Conservation (phyloP, 2,797 vertebrate genomes). For the Odontamblyopus rebecca region DNA sequence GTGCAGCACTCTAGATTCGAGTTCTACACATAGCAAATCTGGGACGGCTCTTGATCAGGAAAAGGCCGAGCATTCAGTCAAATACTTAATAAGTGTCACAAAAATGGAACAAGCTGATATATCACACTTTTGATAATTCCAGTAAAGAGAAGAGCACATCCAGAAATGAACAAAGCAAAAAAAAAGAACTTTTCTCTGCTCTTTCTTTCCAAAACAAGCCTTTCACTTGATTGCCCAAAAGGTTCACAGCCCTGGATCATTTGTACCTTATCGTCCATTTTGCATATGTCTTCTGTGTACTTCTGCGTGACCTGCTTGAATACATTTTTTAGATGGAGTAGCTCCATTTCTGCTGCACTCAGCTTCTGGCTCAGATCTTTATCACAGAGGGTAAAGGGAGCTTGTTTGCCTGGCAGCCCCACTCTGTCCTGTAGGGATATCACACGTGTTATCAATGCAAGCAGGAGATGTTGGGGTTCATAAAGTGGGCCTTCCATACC, state of each 20-base stretch:
- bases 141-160: no score
- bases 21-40: no score
- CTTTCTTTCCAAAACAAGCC: no score
- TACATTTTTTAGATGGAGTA: constrained; percentile 84
- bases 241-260: neutral
- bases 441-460: neutral
- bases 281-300: constrained; percentile 88
- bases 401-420: constrained; percentile 51
- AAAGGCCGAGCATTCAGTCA: no score
- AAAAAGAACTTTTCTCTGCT: no score
- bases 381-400: constrained; percentile 71
- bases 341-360: constrained; percentile 82
- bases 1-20: no score
- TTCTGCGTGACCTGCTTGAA: constrained; percentile 87
- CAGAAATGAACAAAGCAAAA: no score
- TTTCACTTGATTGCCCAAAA: neutral
- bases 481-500: constrained; percentile 66
- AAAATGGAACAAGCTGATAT: no score
- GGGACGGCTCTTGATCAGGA: no score
- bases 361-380: constrained; percentile 84
- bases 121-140: no score
- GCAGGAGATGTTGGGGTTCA: neutral
- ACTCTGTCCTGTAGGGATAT: constrained; percentile 42
- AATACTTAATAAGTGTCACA: no score
- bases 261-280: constrained; percentile 92